Conservation (phyloP, 1,140 invertebrate species). For the Sitophilus oryzae region DNA sequence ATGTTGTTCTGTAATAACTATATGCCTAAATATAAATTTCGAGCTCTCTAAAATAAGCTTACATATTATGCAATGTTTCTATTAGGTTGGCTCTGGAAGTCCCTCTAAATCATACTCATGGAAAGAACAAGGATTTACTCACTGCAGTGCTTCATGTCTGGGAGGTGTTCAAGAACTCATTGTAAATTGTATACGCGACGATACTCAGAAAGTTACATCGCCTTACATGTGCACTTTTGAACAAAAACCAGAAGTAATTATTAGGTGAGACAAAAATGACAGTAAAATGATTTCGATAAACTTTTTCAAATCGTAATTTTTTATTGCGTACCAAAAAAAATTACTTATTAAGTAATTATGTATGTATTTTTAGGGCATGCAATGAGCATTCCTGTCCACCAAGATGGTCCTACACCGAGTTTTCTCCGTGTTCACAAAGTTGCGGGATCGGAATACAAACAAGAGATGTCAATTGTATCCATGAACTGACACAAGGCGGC, state of each 20-base stretch:
- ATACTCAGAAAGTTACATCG: constrained; percentile 75
- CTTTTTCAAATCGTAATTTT: no score
- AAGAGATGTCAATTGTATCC: constrained; percentile 84
- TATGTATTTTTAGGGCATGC: constrained; percentile 58
- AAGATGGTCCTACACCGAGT: constrained; percentile 81
- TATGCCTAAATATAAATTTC: no score
- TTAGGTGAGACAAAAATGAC: no score
- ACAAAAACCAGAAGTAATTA: constrained; percentile 78
- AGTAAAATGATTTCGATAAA: no score
- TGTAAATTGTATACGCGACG: constrained; percentile 82
- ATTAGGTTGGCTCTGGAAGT: constrained; percentile 32
- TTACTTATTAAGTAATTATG: not conserved
- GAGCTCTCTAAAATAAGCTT: no score
- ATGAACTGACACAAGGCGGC: constrained; percentile 79
- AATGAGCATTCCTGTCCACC: constrained; percentile 90
- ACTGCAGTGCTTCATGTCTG: constrained; percentile 90
- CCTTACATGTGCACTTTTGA: constrained; percentile 77
- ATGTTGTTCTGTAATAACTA: no score
- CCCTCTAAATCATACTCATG: constrained; percentile 71
- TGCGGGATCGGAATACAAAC: constrained; percentile 90
- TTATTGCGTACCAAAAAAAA: no score
- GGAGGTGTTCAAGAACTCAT: constrained; percentile 88
- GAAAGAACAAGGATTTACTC: constrained; percentile 78
- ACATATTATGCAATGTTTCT: no score
- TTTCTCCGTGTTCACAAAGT: constrained; percentile 77